Evolutionary conservation across 2,113 vertebrate genomes (phyloP).

Genomic region (Limanda limanda): DNA sequence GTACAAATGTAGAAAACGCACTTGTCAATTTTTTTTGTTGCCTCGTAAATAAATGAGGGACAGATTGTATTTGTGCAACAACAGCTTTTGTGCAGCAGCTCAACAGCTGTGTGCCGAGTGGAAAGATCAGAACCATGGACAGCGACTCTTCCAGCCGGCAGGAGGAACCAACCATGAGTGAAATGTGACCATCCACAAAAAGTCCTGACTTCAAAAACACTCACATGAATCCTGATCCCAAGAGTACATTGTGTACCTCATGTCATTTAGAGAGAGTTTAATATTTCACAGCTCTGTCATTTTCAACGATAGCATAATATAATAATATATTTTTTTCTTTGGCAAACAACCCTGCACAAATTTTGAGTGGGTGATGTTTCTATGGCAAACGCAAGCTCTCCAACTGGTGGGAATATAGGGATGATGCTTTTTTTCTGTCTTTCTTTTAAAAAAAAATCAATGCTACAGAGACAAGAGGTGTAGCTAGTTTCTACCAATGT

Average conservation of each 20-base stretch:
- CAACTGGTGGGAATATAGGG: slow-evolving; percentile 49
- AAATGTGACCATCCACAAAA: slow-evolving; percentile 1
- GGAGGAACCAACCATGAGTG: background rate
- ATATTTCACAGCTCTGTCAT: slow-evolving; percentile 5
- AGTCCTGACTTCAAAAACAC: background rate
- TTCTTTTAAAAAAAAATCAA: background rate
- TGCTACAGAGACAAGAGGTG: slow-evolving; percentile 23
- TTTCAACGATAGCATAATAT: background rate
- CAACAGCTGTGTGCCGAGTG: slow-evolving; percentile 20
- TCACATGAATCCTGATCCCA: background rate
- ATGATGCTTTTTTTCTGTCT: slow-evolving; percentile 8
- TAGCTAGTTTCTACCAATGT: background rate
- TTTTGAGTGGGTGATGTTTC: slow-evolving; percentile 77
- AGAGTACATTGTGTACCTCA: background rate
- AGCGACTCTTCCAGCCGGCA: slow-evolving; percentile 36
- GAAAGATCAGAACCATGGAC: slow-evolving; percentile 65
- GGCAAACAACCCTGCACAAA: slow-evolving; percentile 61
- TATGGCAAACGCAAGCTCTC: slow-evolving; percentile 68
- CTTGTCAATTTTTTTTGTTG: background rate
- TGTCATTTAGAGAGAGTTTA: background rate
- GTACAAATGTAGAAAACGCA: slow-evolving; percentile 27
- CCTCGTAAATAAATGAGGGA: slow-evolving; percentile 9
- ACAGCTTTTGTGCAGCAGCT: slow-evolving; percentile 17
- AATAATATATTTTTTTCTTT: slow-evolving; percentile 28
- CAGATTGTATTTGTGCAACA: slow-evolving; percentile 25